Evolutionary conservation across 2,888 invertebrate genomes (phyloP).

Genomic region (Elegia similella): DNA sequence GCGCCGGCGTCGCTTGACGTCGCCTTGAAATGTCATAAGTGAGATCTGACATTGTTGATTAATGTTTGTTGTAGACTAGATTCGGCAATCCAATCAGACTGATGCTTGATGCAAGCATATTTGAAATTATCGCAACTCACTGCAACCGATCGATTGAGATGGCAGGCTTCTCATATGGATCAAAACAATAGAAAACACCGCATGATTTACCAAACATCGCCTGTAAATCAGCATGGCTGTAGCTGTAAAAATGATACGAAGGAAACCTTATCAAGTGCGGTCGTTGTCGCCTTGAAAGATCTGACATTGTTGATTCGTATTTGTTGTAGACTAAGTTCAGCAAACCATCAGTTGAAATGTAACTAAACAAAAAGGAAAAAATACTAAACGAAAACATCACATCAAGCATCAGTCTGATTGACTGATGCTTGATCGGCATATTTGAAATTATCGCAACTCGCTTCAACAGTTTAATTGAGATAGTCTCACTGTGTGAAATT

Average conservation of each 20-base stretch:
- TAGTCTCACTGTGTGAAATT: too few relatives aligned
- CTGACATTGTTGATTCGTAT: not conserved
- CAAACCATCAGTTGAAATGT: too few relatives aligned
- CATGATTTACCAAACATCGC: slow-evolving; percentile 21
- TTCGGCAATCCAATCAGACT: not conserved
- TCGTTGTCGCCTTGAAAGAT: slow-evolving; percentile 59
- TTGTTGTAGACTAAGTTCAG: not conserved
- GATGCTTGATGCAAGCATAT: not conserved
- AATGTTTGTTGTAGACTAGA: not conserved
- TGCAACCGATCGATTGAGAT: slow-evolving; percentile 14
- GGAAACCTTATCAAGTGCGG: slow-evolving; percentile 43
- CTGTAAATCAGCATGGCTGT: slow-evolving; percentile 37
- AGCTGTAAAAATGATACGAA: slow-evolving; percentile 71
- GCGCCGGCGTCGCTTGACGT: slow-evolving; percentile 43
- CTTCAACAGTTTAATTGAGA: slow-evolving; percentile 11
- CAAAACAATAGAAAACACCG: slow-evolving; percentile 14
- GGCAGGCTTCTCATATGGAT: slow-evolving; percentile 7
- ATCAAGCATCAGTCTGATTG: too few relatives aligned
- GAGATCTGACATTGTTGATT: not conserved
- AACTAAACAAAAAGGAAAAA: too few relatives aligned
- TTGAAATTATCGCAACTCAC: slow-evolving; percentile 12
- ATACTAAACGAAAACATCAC: too few relatives aligned
- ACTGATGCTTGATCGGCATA: not conserved
- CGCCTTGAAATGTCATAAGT: slow-evolving; percentile 64
- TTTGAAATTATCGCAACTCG: slow-evolving; percentile 12